Base-by-base conservation (phyloP, 2,113 vertebrate species). In the Chloroceryle aenea region DNA sequence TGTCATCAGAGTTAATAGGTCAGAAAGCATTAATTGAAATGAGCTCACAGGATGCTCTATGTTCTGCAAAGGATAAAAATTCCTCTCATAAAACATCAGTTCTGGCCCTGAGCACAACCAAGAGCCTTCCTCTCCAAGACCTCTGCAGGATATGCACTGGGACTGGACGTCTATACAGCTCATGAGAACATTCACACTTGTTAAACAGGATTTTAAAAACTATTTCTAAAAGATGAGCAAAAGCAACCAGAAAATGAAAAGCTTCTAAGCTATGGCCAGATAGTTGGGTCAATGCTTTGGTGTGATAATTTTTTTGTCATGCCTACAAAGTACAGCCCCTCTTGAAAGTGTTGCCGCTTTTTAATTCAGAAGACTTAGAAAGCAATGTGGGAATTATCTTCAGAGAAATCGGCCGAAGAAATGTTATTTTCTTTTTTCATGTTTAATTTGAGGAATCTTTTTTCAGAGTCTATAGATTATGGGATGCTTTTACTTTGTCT, bases 401-500 rank as follows among this genome's bases (percentile, higher is more conserved):
- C 40, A 73, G 9, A 72, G 23, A 91, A 85, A 91, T 72, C 29
- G 55, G 27, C 14, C 11, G 30, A 48, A 87, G 38, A 81, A 84
- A 75, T 10, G 30, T 69, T 76, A 6, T 10, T 78, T 75, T 30
- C 11, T 47, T 62, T 68, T 61, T 75, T 27, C n/a, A 30, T 1
- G 64, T 63, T 68, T 64, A 56, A 69, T 61, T 75, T 79, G 19
- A 76, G 3, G 8, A 62, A 63, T 45, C 14, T 45, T 66, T 88
- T 47, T 63, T 58, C 38, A 59, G 36, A 13, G 25, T 69, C 53
- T 82, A 5, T 36, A 80, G n/a, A 72, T 68, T 69, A 53, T 12
- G 4, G 10, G 40, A 61, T 64, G 43, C 13, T 89, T 93, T 87
- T 64, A 32, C 52, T 94, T 91, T 87, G 50, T n/a, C 56, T 87